A percentile compares a stretch with the other conserved stretches of the same genome.
These are phyloP conservation scores for Pagetopsis macropterus DNA, from an alignment of 2,797 vertebrate species.

Conservation along the genomic window DNA sequence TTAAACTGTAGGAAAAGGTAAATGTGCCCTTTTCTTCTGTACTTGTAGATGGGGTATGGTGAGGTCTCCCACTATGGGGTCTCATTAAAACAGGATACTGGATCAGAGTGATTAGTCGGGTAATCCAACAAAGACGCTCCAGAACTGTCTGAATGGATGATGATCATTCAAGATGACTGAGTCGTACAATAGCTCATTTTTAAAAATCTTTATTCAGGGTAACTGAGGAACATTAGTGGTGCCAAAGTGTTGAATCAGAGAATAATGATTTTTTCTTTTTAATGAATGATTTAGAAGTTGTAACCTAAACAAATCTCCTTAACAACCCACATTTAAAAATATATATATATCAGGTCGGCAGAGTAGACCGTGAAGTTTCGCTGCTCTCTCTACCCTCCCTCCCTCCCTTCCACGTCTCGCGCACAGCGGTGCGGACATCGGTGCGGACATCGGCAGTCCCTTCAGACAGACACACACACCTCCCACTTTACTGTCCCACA, in stretches of 20 bases:
- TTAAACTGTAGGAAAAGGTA: not conserved
- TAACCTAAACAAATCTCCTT: too few relatives aligned
- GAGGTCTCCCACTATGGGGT: slow-evolving; percentile 27
- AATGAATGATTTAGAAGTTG: too few relatives aligned
- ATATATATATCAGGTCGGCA: too few relatives aligned
- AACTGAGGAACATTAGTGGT: not conserved
- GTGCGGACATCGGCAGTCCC: too few relatives aligned
- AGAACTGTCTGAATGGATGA: slow-evolving; percentile 13
- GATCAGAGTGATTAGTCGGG: slow-evolving; percentile 50
- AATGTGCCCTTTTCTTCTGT: not conserved
- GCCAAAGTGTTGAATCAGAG: not conserved
- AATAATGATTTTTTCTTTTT: too few relatives aligned
- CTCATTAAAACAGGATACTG: slow-evolving; percentile 52
- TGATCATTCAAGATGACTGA: slow-evolving; percentile 1
- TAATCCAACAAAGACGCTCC: slow-evolving; percentile 54
- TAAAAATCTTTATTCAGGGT: not conserved
- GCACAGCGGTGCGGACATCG: too few relatives aligned
- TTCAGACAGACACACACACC: too few relatives aligned
- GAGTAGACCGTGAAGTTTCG: too few relatives aligned
- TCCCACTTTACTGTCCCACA: too few relatives aligned
- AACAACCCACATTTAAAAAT: too few relatives aligned
- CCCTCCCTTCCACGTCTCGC: too few relatives aligned
- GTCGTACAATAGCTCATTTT: slow-evolving; percentile 6
- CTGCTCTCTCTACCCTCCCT: too few relatives aligned
- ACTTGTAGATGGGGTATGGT: not conserved